Conservation (phyloP, 2,797 vertebrate species). For the Rhyacichthys aspro region DNA sequence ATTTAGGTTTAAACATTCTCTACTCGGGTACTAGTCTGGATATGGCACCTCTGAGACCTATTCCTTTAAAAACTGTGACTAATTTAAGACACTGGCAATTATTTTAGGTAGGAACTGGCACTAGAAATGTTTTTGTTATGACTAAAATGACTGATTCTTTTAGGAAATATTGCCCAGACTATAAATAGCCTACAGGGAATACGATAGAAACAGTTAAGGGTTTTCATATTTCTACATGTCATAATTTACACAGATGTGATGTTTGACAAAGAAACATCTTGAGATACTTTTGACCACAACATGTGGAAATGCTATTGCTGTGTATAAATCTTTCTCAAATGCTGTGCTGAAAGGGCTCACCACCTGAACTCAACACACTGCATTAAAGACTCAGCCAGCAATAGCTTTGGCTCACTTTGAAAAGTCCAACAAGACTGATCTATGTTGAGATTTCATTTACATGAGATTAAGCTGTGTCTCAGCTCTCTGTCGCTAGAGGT, state of each 20-base stretch:
- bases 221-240: conserved; percentile 28
- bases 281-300: conserved; percentile 47
- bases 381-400: conserved; percentile 17
- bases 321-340: conserved; percentile 43
- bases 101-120: conserved; percentile 4
- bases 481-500: conserved; percentile 13
- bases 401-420: conserved; percentile 14
- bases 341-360: conserved; percentile 40
- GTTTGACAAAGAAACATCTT: conserved; percentile 39
- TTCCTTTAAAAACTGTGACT: conserved; percentile 25
- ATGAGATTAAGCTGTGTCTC: conserved; percentile 8
- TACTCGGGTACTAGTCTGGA: conserved; percentile 19
- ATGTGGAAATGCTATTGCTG: conserved; percentile 50
- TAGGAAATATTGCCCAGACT: conserved; percentile 16
- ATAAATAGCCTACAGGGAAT: conserved; percentile 11
- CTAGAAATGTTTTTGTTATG: conserved; percentile 16
- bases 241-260: conserved; percentile 37
- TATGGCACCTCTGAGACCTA: conserved; percentile 11
- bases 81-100: conserved; percentile 20
- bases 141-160: conserved; percentile 9
- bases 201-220: neutral
- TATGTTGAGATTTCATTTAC: conserved; percentile 22
- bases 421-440: conserved; percentile 17
- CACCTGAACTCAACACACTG: conserved; percentile 23
- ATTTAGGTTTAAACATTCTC: conserved; percentile 30